Percentiles rank a stretch among this genome's conserved stretches.
Evolutionary conservation across 2,888 invertebrate genomes (phyloP).

Genomic region (Tipula unca): DNA sequence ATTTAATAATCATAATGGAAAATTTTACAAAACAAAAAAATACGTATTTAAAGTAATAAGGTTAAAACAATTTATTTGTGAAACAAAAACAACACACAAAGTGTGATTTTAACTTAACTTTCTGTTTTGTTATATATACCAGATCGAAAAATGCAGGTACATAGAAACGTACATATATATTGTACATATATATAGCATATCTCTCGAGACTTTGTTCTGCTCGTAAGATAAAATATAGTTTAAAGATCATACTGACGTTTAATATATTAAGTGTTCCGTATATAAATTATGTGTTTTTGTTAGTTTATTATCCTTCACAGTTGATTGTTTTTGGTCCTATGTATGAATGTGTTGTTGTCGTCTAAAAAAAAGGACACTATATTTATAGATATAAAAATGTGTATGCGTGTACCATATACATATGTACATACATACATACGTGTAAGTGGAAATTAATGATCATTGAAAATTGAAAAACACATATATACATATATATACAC

Average conservation of each 20-base stretch:
- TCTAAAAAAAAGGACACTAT: neutral
- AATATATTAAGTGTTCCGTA: neutral
- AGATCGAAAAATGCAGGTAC: neutral
- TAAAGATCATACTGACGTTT: conserved; percentile 8
- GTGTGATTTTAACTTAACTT: neutral
- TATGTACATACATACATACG: neutral
- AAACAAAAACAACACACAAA: neutral
- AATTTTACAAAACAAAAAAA: neutral
- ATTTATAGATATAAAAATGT: neutral
- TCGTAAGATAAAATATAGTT: neutral
- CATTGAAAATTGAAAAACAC: neutral
- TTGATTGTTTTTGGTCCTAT: conserved; percentile 14
- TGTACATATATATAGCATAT: neutral
- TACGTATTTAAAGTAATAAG: neutral
- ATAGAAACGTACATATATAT: neutral
- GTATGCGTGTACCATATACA: neutral
- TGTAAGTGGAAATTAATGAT: neutral
- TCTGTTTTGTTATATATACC: neutral
- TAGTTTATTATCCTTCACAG: neutral
- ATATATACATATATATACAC: too few relatives aligned
- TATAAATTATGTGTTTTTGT: neutral
- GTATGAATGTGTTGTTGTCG: neutral
- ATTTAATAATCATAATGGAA: neutral
- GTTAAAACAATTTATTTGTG: neutral
- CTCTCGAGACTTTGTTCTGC: neutral